Evolutionary conservation across 2,888 invertebrate genomes (phyloP), one percentile per base, ranked within the genome.

Genomic region (Nomada ferruginata): DNA sequence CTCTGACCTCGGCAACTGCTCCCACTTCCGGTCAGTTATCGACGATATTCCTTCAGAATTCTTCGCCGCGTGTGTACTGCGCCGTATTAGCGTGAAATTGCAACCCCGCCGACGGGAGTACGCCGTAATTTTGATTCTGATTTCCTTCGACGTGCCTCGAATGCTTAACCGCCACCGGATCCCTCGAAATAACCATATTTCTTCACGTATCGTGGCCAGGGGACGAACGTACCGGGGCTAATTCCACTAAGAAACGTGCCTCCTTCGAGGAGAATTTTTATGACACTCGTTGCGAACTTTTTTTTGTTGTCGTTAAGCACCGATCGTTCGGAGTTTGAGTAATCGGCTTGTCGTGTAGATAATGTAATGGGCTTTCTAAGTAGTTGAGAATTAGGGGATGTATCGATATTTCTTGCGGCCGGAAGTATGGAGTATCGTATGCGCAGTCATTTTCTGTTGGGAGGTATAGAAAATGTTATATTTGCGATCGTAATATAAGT

Each of bases 51-150:
- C 79, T 73, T 59, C 63, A 36, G 63, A 47, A 59, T 57, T 63
- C 29, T 57, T n/a, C 60, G 18, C 63, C 44, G 68, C 44, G 44
- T 59, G 66, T 50, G 47, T 20, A 47, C 66, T 79, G 77, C 55
- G 42, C 42, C 77, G 72, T 72, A 80, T 80, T 80, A 73, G 72
- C 68, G 47, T 66, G 47, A 73, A 80, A 80, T 80, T 80, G 80
- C 80, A 53, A 73, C 68, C 59, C 23, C 57, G 79, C 61, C 79
- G 72, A 57, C 55, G 66, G 26, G 50, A 57, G 78, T 26, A 44
- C 29, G 18, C 52, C 63, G 73, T 80, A 79, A 80, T 80, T 80
- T 63, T 79, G 63, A 68, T 68, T 80, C 79, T 73, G 80, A 80
- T 80, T 68, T 64, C 80, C 52, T 52, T 29, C 80, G 72, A 79